Conservation (phyloP, 1,140 invertebrate species). For the Drosophila ficusphila region DNA sequence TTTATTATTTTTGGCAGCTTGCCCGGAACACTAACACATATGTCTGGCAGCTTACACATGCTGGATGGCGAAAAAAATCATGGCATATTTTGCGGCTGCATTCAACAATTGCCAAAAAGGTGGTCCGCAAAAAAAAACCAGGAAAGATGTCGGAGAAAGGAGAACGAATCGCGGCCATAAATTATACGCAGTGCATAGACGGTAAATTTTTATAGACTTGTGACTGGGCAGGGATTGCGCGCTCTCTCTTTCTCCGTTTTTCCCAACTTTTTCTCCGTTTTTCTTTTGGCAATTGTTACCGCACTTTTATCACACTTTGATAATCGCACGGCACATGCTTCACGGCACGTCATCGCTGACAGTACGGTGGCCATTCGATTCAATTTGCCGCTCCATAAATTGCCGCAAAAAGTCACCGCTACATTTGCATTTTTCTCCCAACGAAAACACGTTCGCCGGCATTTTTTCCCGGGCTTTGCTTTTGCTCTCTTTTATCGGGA, state of each 20-base stretch:
- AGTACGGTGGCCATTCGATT: constrained; percentile 58
- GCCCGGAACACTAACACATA: constrained; percentile 63
- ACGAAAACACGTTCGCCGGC: constrained; percentile 27
- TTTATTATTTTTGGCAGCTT: constrained; percentile 78
- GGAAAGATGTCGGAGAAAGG: not conserved
- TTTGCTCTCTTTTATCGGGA: constrained; percentile 11
- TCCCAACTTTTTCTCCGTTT: not conserved
- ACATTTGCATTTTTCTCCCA: constrained; percentile 48
- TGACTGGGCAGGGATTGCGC: constrained; percentile 40
- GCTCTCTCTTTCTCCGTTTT: constrained; percentile 4
- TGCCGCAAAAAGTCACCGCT: constrained; percentile 60
- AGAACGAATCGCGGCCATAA: constrained; percentile 51
- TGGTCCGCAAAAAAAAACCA: constrained; percentile 38
- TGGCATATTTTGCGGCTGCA: constrained; percentile 63
- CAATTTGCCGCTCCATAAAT: constrained; percentile 75
- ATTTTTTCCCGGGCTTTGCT: constrained; percentile 14
- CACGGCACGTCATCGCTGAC: constrained; percentile 61
- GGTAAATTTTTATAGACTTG: constrained; percentile 69
- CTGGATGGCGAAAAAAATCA: constrained; percentile 42
- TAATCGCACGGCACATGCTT: constrained; percentile 74
- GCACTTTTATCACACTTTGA: constrained; percentile 76
- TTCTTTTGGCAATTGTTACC: constrained; percentile 54
- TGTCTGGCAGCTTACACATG: constrained; percentile 59
- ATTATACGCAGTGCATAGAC: constrained; percentile 77
- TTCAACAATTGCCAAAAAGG: constrained; percentile 75